phyloP scores from a whole-genome alignment of 1,140 invertebrate species.

The Ectropis grisescens region DNA sequence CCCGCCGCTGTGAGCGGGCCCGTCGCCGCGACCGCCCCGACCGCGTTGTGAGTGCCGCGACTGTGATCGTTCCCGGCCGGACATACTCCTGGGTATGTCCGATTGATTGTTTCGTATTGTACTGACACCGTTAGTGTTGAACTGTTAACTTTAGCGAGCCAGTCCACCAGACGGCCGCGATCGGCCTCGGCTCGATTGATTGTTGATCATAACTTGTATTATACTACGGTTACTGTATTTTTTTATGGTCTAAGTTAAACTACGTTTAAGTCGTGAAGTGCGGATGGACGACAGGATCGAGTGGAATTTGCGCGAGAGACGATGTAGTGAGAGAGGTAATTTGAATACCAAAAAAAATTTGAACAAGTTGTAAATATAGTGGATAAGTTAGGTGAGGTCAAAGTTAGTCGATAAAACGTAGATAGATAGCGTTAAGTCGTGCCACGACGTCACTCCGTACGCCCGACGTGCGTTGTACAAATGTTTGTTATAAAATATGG shows the following conservation, averaged over 20 bases:
- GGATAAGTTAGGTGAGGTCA: constrained; percentile 49
- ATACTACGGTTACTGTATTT: constrained; percentile 66
- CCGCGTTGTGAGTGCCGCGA: constrained; percentile 53
- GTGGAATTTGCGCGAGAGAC: constrained; percentile 35
- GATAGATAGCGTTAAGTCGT: constrained; percentile 56
- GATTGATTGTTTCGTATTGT: constrained; percentile 61
- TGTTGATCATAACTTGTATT: constrained; percentile 63
- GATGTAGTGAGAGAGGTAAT: constrained; percentile 54
- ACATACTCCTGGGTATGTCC: constrained; percentile 63
- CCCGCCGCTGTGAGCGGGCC: constrained; percentile 65
- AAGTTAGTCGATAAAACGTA: constrained; percentile 52
- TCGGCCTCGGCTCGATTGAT: constrained; percentile 49
- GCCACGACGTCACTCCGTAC: constrained; percentile 58
- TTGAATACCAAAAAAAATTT: constrained; percentile 69
- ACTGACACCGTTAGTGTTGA: constrained; percentile 50
- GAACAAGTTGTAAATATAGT: constrained; percentile 67
- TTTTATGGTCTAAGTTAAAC: constrained; percentile 62
- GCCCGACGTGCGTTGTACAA: constrained; percentile 64
- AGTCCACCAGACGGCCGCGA: constrained; percentile 30
- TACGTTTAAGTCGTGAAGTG: constrained; percentile 56
- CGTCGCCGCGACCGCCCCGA: constrained; percentile 36
- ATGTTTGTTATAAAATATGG: constrained; percentile 67
- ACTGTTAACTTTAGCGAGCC: constrained; percentile 41
- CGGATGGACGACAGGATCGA: constrained; percentile 33
- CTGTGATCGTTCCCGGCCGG: constrained; percentile 41